Evolutionary conservation across 37 sponge, comb jelly and placozoan species (phyloP).

Genomic region (Geodia barretti): DNA sequence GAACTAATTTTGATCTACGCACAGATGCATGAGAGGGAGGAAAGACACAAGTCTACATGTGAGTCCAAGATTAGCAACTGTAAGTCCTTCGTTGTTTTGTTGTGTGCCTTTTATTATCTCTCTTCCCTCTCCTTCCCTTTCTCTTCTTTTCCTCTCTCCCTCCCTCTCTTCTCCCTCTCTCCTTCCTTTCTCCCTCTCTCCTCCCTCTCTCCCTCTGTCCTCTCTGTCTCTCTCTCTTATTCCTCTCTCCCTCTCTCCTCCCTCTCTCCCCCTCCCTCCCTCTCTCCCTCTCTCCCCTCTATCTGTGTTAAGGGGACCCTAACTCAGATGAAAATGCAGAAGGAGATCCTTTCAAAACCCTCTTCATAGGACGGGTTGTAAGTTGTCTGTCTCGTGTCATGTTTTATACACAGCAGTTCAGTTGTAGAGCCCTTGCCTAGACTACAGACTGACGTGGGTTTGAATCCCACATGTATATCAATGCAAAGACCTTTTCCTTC

Average conservation of each 20-base stretch:
- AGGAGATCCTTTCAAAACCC: constrained; percentile 95
- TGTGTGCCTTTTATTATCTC: background rate
- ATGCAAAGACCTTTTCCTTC: too few species aligned
- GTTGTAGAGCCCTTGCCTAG: too few species aligned
- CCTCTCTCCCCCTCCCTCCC: constrained; percentile 5
- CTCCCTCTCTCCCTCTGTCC: background rate
- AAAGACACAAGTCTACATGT: background rate
- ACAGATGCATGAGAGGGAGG: background rate
- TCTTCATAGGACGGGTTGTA: constrained; percentile 92
- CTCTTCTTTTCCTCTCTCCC: background rate
- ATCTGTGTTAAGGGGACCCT: constrained; percentile 84
- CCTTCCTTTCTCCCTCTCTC: constrained; percentile 1
- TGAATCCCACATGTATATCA: too few species aligned
- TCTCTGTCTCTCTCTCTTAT: background rate
- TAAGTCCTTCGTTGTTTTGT: background rate
- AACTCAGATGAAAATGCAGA: constrained; percentile 69
- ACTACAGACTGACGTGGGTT: too few species aligned
- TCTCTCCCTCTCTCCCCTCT: constrained; percentile 4
- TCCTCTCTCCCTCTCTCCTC: background rate
- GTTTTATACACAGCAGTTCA: too few species aligned
- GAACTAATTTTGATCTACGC: background rate
- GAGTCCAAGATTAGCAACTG: background rate
- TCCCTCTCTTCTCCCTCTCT: background rate
- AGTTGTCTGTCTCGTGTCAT: too few species aligned
- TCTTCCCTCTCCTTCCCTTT: background rate